These are phyloP conservation scores for Merops nubicus DNA, from an alignment of 2,113 vertebrate genomes.

Conservation along the genomic window DNA sequence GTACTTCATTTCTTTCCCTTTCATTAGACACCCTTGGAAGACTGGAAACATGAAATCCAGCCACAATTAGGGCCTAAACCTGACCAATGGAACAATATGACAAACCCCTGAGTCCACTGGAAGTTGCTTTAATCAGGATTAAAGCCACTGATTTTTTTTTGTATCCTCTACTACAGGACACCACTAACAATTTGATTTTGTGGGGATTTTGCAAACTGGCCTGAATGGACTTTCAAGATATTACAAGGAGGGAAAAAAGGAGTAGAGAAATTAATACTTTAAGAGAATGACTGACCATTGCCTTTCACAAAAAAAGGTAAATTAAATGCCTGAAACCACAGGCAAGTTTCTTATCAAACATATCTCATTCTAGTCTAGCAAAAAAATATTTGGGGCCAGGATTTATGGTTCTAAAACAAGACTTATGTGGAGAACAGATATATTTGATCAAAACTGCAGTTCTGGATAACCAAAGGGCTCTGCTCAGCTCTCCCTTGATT, in stretches of 20 bases:
- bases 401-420: not conserved
- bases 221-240: not conserved
- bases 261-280: not conserved
- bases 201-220: not conserved
- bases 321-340: not conserved
- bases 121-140: not conserved
- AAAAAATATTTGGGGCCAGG: not conserved
- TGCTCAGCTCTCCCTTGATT: not conserved
- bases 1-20: not conserved
- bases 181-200: not conserved
- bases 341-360: not conserved
- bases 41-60: not conserved
- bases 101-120: not conserved
- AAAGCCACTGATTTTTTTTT: not conserved
- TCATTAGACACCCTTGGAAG: not conserved
- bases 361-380: not conserved
- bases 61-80: not conserved
- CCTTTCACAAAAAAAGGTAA: not conserved
- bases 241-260: not conserved
- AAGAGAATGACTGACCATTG: not conserved
- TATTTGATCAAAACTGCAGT: not conserved
- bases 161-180: not conserved
- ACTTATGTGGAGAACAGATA: not conserved
- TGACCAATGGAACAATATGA: not conserved
- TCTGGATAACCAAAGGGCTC: not conserved